phyloP scores from a whole-genome alignment of 2,888 invertebrate species.

The Drosophila vallismaia region DNA sequence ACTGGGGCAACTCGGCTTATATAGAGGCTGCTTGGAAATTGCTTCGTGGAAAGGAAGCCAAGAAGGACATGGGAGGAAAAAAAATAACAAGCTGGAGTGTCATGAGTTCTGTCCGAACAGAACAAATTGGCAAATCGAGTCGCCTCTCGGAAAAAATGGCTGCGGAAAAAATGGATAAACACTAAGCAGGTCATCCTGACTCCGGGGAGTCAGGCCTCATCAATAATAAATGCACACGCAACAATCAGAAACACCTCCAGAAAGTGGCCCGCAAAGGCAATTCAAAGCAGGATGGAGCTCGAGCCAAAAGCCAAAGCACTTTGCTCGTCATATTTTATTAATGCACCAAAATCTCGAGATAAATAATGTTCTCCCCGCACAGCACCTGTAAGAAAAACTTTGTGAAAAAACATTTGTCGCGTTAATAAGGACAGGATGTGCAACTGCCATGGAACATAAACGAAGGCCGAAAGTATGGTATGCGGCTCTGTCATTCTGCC shows the following conservation, averaged over 20 bases:
- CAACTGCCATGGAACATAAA: constrained; percentile 25
- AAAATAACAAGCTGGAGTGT: constrained; percentile 18
- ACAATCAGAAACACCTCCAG: constrained; percentile 33
- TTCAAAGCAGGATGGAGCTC: constrained; percentile 8
- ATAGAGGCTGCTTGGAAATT: constrained; percentile 19
- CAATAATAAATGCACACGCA: constrained; percentile 39
- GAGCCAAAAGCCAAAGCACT: constrained; percentile 34
- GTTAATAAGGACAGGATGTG: constrained; percentile 33
- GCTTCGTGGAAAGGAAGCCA: constrained; percentile 12
- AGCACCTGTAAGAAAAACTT: not conserved
- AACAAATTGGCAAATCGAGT: constrained; percentile 6
- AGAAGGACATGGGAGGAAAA: not conserved
- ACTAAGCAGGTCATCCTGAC: not conserved
- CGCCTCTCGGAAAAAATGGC: constrained; percentile 8
- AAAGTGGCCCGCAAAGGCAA: constrained; percentile 23
- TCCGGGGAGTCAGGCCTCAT: constrained; percentile 14
- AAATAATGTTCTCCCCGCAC: constrained; percentile 53
- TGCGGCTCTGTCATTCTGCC: constrained; percentile 61
- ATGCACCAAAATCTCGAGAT: constrained; percentile 50
- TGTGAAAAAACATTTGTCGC: constrained; percentile 1
- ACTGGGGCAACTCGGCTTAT: constrained; percentile 23
- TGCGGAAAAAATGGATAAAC: constrained; percentile 15
- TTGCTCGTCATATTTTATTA: constrained; percentile 65
- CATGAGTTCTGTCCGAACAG: constrained; percentile 9
- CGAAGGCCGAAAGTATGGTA: constrained; percentile 18